phyloP scores from a whole-genome alignment of 2,888 invertebrate genomes.

The Apotomis turbidana region DNA sequence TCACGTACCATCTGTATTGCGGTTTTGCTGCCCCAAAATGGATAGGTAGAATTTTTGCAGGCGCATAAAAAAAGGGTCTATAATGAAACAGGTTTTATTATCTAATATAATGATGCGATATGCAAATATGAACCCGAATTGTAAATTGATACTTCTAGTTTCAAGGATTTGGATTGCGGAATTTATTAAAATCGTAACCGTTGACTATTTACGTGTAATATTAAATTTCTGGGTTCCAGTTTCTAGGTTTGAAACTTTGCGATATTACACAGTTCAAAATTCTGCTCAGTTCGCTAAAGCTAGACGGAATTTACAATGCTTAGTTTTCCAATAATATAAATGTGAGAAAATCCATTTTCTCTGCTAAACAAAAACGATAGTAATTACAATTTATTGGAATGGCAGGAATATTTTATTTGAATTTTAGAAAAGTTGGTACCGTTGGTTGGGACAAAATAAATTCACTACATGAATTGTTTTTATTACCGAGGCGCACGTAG shows the following conservation, averaged over 20 bases:
- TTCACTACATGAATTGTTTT: neutral
- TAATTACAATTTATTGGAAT: too few relatives aligned
- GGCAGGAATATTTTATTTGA: too few relatives aligned
- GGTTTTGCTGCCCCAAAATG: constrained; percentile 63
- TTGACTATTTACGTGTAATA: constrained; percentile 22
- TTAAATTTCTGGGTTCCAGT: constrained; percentile 19
- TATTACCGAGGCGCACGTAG: too few relatives aligned
- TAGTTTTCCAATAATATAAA: too few relatives aligned
- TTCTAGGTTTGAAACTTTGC: constrained; percentile 10
- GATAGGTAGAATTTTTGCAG: constrained; percentile 60
- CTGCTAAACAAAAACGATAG: too few relatives aligned
- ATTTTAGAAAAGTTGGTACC: neutral
- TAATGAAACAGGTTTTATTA: constrained; percentile 32
- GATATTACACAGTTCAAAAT: constrained; percentile 1
- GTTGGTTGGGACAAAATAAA: neutral
- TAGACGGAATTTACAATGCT: neutral
- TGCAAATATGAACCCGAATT: constrained; percentile 33
- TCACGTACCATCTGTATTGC: constrained; percentile 81
- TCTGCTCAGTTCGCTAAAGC: neutral
- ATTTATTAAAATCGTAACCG: constrained; percentile 25
- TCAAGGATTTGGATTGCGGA: constrained; percentile 11
- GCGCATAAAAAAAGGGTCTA: constrained; percentile 33
- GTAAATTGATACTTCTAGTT: constrained; percentile 32
- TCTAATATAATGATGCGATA: constrained; percentile 24
- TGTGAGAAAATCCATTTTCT: too few relatives aligned